phyloP scores from a whole-genome alignment of 2,797 vertebrate genomes.

The Falco cherrug region DNA sequence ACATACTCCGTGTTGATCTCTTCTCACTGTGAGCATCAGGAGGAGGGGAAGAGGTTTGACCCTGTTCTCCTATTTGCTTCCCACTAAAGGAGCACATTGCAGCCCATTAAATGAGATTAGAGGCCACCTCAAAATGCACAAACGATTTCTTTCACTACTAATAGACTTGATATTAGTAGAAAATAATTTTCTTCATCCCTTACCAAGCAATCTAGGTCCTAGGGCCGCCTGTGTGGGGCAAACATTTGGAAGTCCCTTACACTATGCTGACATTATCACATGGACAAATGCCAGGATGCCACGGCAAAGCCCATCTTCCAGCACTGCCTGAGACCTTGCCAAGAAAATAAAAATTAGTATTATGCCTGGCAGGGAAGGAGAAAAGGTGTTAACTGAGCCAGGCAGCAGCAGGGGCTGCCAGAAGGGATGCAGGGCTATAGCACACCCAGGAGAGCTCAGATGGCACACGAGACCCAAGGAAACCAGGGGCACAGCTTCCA shows the following conservation, averaged over 20 bases:
- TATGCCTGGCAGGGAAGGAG: neutral
- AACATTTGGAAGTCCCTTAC: neutral
- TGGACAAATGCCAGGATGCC: neutral
- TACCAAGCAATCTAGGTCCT: neutral
- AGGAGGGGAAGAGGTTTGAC: neutral
- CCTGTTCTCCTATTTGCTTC: neutral
- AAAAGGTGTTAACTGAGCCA: neutral
- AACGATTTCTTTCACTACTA: neutral
- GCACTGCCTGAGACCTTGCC: neutral
- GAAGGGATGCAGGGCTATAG: neutral
- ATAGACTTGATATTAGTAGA: neutral
- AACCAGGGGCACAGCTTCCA: neutral
- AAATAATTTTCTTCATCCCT: neutral
- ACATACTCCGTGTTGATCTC: neutral
- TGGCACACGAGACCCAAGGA: neutral
- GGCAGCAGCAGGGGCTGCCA: neutral
- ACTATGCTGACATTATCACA: rapidly evolving
- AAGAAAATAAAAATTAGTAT: neutral
- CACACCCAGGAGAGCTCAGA: neutral
- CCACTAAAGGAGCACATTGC: neutral
- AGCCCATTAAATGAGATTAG: neutral
- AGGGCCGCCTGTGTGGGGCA: rapidly evolving
- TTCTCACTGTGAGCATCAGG: neutral
- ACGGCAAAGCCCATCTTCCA: neutral
- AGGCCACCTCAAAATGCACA: neutral